Percentiles rank a stretch among this genome's conserved stretches.
Conservation (phyloP, 2,888 invertebrate species). For the Troglohyphantes excavatus region DNA sequence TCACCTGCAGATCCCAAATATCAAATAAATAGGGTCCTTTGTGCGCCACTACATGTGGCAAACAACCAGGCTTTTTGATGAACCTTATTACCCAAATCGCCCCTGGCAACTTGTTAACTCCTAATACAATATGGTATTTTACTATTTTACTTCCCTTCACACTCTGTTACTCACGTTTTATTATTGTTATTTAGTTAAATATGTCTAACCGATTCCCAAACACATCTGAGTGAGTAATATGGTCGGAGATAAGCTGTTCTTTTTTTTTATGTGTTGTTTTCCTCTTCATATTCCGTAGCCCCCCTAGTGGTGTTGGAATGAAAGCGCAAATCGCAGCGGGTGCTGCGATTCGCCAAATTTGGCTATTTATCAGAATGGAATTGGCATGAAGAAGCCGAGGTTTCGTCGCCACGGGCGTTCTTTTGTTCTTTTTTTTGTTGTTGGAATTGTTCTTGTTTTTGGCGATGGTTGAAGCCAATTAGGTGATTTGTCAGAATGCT, state of each 20-base stretch:
- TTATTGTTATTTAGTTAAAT: slow-evolving; percentile 26
- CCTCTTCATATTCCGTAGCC: slow-evolving; percentile 40
- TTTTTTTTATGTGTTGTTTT: background rate
- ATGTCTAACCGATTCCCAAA: slow-evolving; percentile 58
- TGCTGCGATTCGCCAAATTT: slow-evolving; percentile 41
- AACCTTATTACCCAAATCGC: slow-evolving; percentile 58
- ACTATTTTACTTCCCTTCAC: slow-evolving; percentile 13
- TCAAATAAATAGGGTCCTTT: slow-evolving; percentile 69
- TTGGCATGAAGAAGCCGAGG: slow-evolving; percentile 42
- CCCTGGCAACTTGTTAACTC: slow-evolving; percentile 50
- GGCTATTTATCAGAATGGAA: slow-evolving; percentile 72
- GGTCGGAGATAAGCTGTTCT: slow-evolving; percentile 41
- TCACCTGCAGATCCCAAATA: slow-evolving; percentile 62
- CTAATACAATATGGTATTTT: slow-evolving; percentile 26
- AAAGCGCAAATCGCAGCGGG: slow-evolving; percentile 53
- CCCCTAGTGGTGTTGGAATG: slow-evolving; percentile 46
- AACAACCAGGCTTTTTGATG: slow-evolving; percentile 44
- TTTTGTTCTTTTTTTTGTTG: background rate
- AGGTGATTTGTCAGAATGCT: too few relatives aligned
- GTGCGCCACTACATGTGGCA: slow-evolving; percentile 57
- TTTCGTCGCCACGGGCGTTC: slow-evolving; percentile 39
- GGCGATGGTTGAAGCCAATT: background rate
- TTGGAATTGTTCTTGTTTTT: background rate
- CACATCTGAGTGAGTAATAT: slow-evolving; percentile 64
- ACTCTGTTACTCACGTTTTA: slow-evolving; percentile 29